Percentiles rank a stretch among this genome's conserved stretches.
Conservation (phyloP, 2,113 vertebrate species). For the Phyllostomus discolor region DNA sequence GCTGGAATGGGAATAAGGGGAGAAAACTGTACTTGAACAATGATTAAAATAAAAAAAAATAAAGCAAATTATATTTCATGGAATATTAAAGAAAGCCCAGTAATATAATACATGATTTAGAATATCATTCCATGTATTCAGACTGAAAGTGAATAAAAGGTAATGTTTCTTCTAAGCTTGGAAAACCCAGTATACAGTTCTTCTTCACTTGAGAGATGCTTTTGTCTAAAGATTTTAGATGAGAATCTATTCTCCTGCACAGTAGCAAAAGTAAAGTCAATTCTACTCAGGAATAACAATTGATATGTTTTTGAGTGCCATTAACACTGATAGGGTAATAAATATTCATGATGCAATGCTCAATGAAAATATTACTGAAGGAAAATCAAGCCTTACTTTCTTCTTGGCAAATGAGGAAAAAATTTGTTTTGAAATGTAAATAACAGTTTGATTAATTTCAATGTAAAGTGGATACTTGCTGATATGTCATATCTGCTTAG, state of each 20-base stretch:
- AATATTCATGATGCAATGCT: not conserved
- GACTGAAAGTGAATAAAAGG: not conserved
- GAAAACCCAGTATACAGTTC: not conserved
- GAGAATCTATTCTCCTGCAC: not conserved
- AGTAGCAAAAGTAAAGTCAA: not conserved
- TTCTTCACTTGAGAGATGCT: not conserved
- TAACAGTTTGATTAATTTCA: not conserved
- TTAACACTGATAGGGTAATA: not conserved
- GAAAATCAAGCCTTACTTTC: not conserved
- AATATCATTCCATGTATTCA: not conserved
- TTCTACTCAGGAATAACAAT: not conserved
- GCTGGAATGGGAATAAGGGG: too few species aligned
- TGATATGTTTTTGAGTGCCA: not conserved
- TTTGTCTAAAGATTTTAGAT: not conserved
- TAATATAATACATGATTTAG: not conserved
- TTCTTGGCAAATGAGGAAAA: constrained; percentile 8
- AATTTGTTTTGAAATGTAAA: constrained; percentile 1
- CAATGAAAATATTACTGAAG: not conserved
- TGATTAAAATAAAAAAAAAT: too few species aligned
- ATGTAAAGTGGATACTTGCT: not conserved
- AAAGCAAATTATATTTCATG: not conserved
- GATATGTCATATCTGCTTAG: not conserved
- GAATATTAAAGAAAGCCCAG: not conserved
- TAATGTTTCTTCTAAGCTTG: not conserved
- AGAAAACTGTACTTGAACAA: too few species aligned